Percentiles rank a stretch among this genome's conserved stretches.
These are phyloP conservation scores for Cylindroiulus punctatus DNA, from an alignment of 2,888 invertebrate genomes.

Conservation along the genomic window DNA sequence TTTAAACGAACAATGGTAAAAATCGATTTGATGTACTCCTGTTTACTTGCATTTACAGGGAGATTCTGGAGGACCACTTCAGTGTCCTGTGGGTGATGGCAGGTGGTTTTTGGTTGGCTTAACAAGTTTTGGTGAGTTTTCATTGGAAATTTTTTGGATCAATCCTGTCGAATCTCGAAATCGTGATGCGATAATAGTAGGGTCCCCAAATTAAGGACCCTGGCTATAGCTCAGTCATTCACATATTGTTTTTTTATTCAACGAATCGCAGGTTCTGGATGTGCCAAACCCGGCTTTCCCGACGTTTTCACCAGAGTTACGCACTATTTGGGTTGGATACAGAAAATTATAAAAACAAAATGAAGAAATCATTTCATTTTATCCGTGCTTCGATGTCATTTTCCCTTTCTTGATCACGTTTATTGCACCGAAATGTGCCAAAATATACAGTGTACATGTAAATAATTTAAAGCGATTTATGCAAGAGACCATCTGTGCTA, in stretches of 20 bases:
- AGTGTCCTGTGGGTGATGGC: constrained; percentile 80
- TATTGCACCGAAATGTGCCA: too few species aligned
- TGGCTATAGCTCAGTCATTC: neutral
- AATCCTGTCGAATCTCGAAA: too few species aligned
- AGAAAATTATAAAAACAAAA: constrained; percentile 65
- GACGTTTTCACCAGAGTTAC: constrained; percentile 88
- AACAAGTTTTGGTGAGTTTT: constrained; percentile 79
- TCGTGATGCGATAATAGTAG: too few species aligned
- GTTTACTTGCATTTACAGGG: constrained; percentile 71
- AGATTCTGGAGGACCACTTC: constrained; percentile 89
- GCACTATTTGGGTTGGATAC: constrained; percentile 86
- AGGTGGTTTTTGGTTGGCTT: constrained; percentile 89
- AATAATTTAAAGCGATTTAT: too few species aligned
- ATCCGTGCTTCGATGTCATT: too few species aligned
- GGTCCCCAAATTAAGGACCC: too few species aligned
- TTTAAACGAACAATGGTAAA: too few species aligned
- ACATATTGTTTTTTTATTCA: neutral
- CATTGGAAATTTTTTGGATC: too few species aligned
- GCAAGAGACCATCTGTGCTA: too few species aligned
- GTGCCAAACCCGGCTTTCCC: constrained; percentile 86
- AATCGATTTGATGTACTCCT: too few species aligned
- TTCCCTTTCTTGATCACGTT: too few species aligned
- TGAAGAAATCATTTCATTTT: neutral
- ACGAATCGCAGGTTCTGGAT: constrained; percentile 73
- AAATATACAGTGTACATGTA: too few species aligned